A percentile compares a stretch with the other conserved stretches of the same genome.
These are phyloP conservation scores for Meloidogyne floridensis DNA, from an alignment of 1,140 invertebrate species.

Conservation along the genomic window DNA sequence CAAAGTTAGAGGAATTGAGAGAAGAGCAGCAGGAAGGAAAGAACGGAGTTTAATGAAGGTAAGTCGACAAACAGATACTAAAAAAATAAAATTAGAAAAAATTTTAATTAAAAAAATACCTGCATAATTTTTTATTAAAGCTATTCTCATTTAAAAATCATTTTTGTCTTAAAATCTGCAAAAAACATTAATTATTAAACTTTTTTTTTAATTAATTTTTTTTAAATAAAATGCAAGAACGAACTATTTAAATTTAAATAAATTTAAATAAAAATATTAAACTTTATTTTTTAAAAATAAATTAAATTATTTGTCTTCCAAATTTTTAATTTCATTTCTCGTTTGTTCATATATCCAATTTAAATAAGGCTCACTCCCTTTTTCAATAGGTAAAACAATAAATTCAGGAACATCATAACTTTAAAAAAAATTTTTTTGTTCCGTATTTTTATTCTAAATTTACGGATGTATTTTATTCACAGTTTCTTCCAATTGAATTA, in stretches of 20 bases:
- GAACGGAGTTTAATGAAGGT: not conserved
- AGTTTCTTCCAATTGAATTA: not conserved
- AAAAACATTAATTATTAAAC: too few species aligned
- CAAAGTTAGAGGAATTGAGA: conserved; percentile 7
- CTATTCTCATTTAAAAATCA: not conserved
- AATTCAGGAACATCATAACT: conserved; percentile 32
- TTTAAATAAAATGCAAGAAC: not conserved
- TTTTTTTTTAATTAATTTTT: too few species aligned
- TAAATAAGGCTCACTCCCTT: conserved; percentile 23
- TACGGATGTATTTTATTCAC: conserved; percentile 30
- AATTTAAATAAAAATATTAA: not conserved
- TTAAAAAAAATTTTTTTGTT: not conserved
- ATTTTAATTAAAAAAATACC: not conserved
- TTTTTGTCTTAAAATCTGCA: too few species aligned
- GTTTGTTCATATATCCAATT: conserved; percentile 28
- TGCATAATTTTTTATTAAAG: not conserved
- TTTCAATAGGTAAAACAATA: conserved; percentile 26
- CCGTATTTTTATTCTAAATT: not conserved
- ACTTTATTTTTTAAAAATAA: not conserved
- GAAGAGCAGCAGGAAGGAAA: conserved; percentile 9
- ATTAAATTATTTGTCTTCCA: not conserved
- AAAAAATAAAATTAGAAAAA: not conserved
- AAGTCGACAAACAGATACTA: not conserved
- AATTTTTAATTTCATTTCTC: not conserved
- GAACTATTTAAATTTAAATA: not conserved